A percentile compares a stretch with the other conserved stretches of the same genome.
Evolutionary conservation across 2,797 vertebrate genomes (phyloP).

Genomic region (Pteronotus mesoamericanus): DNA sequence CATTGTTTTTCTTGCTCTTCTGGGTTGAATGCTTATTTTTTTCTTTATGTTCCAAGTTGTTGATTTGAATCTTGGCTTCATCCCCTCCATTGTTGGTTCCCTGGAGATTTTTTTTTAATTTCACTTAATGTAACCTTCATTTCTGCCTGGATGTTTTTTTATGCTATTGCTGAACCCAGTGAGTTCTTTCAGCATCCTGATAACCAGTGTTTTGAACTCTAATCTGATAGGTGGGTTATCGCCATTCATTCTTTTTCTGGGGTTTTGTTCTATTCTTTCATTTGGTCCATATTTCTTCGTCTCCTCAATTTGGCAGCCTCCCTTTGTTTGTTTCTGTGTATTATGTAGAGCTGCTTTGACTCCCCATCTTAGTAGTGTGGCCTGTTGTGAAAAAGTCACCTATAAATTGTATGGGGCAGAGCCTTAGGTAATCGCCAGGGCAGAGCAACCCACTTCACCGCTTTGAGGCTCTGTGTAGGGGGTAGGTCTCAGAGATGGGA

Average conservation of each 20-base stretch:
- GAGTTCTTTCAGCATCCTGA: background rate
- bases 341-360: background rate
- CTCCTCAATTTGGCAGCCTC: background rate
- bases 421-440: background rate
- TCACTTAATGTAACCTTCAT: background rate
- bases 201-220: background rate
- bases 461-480: background rate
- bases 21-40: background rate
- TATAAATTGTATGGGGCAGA: background rate
- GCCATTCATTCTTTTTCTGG: background rate
- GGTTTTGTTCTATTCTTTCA: background rate
- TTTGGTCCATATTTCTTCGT: background rate
- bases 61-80: background rate
- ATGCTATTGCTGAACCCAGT: background rate
- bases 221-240: background rate
- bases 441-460: background rate
- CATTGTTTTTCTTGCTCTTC: background rate
- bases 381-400: background rate
- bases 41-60: background rate
- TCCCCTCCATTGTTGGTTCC: background rate
- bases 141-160: background rate
- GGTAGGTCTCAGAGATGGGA: background rate
- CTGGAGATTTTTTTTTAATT: background rate
- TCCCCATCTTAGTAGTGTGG: background rate
- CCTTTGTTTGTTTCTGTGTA: background rate